A percentile compares a stretch with the other conserved stretches of the same genome.
phyloP scores from a whole-genome alignment of 1,140 invertebrate genomes.

The Diorhabda carinulata region DNA sequence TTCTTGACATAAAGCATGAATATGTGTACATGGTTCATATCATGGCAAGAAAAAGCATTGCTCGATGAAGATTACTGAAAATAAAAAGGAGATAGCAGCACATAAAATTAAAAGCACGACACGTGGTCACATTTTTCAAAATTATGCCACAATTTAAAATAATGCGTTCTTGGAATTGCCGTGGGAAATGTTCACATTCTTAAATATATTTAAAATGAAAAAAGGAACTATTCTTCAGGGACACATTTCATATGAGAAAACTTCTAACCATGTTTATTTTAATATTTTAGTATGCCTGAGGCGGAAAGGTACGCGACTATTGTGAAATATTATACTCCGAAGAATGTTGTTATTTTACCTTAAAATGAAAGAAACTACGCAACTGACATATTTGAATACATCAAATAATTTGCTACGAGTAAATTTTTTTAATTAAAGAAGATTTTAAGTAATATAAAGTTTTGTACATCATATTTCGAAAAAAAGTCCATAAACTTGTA shows the following conservation, averaged over 20 bases:
- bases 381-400: not conserved
- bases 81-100: no score
- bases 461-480: no score
- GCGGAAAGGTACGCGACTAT: not conserved
- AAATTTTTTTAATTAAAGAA: no score
- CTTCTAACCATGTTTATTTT: not conserved
- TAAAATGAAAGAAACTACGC: not conserved
- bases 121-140: not conserved
- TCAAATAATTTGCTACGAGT: not conserved
- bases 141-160: not conserved
- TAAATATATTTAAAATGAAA: conserved; percentile 1
- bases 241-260: not conserved
- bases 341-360: not conserved
- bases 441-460: no score
- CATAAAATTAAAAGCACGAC: not conserved
- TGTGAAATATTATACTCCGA: not conserved
- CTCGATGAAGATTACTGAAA: no score
- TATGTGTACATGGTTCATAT: no score
- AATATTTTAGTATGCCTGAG: not conserved
- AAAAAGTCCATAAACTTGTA: no score
- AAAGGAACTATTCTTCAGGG: not conserved
- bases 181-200: not conserved
- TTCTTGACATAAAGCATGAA: no score
- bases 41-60: no score
- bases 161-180: not conserved